phyloP scores from a whole-genome alignment of 1,140 invertebrate species.

The Brachionus koreanus region DNA sequence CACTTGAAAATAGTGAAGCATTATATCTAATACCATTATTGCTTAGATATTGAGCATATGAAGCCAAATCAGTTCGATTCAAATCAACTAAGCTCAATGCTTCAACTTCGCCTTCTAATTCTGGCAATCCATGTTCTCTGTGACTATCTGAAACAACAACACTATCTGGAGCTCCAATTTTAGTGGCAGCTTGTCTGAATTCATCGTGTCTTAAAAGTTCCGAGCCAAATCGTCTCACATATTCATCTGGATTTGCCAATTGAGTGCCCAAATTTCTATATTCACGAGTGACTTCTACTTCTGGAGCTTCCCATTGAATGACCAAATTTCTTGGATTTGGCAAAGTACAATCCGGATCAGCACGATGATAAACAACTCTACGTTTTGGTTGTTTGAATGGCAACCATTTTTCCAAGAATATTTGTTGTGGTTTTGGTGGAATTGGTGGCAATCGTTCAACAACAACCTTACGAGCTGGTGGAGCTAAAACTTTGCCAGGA shows the following conservation, averaged over 20 bases:
- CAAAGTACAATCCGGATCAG: conserved; percentile 15
- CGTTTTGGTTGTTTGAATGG: conserved; percentile 17
- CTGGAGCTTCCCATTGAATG: conserved; percentile 41
- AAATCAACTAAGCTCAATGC: conserved; percentile 18
- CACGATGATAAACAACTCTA: conserved; percentile 16
- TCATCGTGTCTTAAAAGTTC: conserved; percentile 28
- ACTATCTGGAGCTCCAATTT: conserved; percentile 7
- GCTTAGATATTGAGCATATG: background rate
- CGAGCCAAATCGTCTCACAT: background rate
- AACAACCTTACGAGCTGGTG: conserved; percentile 40
- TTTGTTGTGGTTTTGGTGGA: conserved; percentile 29
- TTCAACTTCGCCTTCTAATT: conserved; percentile 17
- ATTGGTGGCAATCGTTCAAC: conserved; percentile 37
- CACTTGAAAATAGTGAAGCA: conserved; percentile 21
- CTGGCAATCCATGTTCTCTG: background rate
- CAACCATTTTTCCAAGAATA: conserved; percentile 42
- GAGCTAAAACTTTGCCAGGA: conserved; percentile 26
- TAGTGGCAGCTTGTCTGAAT: background rate
- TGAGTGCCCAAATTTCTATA: conserved; percentile 37
- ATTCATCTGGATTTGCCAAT: conserved; percentile 33
- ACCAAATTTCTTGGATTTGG: conserved; percentile 42
- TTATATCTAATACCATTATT: background rate
- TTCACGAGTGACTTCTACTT: conserved; percentile 30
- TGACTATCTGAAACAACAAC: background rate
- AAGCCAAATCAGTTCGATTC: background rate